Evolutionary conservation across 2,797 vertebrate species (phyloP).

Genomic region (Micrastur ruficollis): DNA sequence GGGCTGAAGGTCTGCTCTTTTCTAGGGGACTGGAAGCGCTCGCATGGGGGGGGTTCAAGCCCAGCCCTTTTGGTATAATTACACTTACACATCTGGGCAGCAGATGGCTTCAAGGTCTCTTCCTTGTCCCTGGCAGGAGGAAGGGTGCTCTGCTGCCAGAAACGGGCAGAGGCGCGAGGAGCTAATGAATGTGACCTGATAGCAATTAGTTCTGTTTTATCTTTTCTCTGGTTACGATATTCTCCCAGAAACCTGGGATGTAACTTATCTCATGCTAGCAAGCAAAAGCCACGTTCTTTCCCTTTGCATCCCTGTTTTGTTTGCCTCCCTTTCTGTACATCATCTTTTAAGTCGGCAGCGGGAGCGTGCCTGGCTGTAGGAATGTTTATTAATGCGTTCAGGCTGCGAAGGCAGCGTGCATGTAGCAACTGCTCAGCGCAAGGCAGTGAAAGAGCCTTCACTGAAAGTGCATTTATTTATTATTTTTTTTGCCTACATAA

Average conservation of each 20-base stretch:
- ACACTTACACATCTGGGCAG: slow-evolving; percentile 47
- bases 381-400: background rate
- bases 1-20: background rate
- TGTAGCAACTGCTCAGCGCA: rapidly evolving
- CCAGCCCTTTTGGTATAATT: background rate
- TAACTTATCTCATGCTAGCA: background rate
- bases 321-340: background rate
- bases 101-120: slow-evolving; percentile 61
- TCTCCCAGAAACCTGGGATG: background rate
- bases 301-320: background rate
- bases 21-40: background rate
- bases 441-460: background rate
- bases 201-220: background rate
- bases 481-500: rapidly evolving
- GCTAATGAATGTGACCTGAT: background rate
- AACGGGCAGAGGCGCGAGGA: background rate
- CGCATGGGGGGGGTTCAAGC: rapidly evolving
- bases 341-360: background rate
- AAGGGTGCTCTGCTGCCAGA: background rate
- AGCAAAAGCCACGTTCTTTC: background rate
- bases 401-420: background rate
- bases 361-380: rapidly evolving
- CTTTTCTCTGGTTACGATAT: background rate
- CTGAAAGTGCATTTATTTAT: background rate
- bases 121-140: background rate